Conservation (phyloP, 2,797 vertebrate species). For the Clarias laeviceps region DNA sequence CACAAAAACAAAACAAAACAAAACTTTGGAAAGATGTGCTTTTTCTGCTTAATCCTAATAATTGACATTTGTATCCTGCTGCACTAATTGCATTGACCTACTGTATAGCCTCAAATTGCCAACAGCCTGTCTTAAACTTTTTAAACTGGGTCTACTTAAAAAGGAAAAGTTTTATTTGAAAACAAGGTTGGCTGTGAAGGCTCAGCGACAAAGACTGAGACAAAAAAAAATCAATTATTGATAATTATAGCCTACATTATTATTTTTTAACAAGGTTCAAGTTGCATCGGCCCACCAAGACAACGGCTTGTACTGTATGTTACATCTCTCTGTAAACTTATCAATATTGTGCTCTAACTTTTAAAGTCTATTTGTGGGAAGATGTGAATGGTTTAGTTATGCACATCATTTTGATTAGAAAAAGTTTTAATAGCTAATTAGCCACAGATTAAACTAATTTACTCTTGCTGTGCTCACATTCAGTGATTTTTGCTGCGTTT, state of each 20-base stretch:
- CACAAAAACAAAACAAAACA: too few relatives aligned
- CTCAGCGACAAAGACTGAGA: too few relatives aligned
- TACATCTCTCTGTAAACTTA: too few relatives aligned
- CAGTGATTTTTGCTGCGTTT: constrained; percentile 5
- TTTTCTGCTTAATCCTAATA: neutral
- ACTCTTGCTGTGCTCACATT: neutral
- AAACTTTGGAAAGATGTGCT: neutral
- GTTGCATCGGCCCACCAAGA: too few relatives aligned
- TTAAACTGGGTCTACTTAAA: neutral
- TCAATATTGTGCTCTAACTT: neutral
- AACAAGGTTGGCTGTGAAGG: neutral
- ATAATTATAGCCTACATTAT: too few relatives aligned
- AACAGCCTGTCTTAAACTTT: neutral
- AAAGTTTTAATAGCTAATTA: neutral
- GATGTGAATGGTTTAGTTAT: neutral
- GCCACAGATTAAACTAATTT: neutral
- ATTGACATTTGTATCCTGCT: too few relatives aligned
- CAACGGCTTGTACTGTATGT: too few relatives aligned
- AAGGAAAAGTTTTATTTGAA: neutral
- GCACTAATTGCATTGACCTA: neutral
- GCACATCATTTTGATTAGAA: neutral
- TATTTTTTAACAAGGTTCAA: too few relatives aligned
- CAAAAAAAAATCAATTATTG: too few relatives aligned
- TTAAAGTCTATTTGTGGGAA: neutral
- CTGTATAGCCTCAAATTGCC: neutral